phyloP scores from a whole-genome alignment of 2,888 invertebrate genomes.

The Tillus elongatus region DNA sequence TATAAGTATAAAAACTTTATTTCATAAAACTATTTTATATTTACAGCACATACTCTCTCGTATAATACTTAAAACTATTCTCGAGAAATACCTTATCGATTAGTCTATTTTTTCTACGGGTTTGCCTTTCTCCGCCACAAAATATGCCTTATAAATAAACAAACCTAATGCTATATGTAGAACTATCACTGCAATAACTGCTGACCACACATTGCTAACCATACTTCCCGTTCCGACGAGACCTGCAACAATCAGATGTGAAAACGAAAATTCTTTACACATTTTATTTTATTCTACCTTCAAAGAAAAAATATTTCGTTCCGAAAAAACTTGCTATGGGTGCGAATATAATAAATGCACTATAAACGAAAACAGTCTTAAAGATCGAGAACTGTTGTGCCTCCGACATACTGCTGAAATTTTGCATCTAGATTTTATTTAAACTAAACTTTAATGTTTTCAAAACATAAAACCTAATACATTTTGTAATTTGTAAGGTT shows the following conservation, averaged over 20 bases:
- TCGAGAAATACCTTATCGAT: too few species aligned
- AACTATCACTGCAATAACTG: constrained; percentile 63
- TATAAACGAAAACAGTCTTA: constrained; percentile 66
- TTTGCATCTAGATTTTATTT: too few species aligned
- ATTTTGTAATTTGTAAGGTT: too few species aligned
- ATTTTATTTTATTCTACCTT: constrained; percentile 49
- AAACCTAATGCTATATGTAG: constrained; percentile 68
- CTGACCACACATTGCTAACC: constrained; percentile 69
- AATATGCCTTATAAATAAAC: constrained; percentile 72
- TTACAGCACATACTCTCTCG: too few species aligned
- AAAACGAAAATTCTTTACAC: neutral
- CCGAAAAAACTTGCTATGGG: constrained; percentile 68
- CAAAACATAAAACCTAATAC: too few species aligned
- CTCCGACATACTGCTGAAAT: too few species aligned
- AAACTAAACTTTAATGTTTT: too few species aligned
- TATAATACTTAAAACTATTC: too few species aligned
- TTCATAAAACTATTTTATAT: too few species aligned
- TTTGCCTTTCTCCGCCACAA: constrained; percentile 42
- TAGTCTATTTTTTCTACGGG: constrained; percentile 33
- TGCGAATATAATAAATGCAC: constrained; percentile 63
- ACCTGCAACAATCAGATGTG: constrained; percentile 44
- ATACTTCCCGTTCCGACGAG: constrained; percentile 44
- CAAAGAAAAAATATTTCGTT: constrained; percentile 60
- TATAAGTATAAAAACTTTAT: too few species aligned
- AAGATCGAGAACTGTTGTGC: constrained; percentile 57